A percentile compares a stretch with the other conserved stretches of the same genome.
Evolutionary conservation across 2,113 vertebrate species (phyloP).

Genomic region (Serilophus lunatus): DNA sequence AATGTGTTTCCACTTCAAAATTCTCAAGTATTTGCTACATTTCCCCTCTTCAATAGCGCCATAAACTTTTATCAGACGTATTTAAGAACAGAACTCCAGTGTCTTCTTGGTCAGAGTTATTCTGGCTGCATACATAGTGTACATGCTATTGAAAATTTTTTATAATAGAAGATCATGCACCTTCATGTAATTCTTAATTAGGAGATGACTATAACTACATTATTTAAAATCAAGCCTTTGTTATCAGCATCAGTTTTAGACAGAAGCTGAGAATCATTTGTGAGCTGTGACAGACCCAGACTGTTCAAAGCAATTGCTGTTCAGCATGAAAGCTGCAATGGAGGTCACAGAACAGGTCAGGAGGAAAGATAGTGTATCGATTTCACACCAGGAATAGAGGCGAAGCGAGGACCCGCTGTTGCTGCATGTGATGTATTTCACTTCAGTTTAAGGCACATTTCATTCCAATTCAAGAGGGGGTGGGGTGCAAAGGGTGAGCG

Average conservation of each 20-base stretch:
- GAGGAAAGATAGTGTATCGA: slow-evolving; percentile 92
- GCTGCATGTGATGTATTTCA: slow-evolving; percentile 82
- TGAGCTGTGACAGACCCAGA: slow-evolving; percentile 81
- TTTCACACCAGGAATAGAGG: slow-evolving; percentile 86
- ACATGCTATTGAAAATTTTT: slow-evolving; percentile 64
- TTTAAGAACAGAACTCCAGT: neutral
- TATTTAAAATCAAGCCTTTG: slow-evolving; percentile 78
- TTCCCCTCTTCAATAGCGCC: neutral
- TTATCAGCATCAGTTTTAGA: slow-evolving; percentile 81
- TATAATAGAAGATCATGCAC: slow-evolving; percentile 76
- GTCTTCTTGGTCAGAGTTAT: neutral
- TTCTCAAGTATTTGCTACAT: neutral
- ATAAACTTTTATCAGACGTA: slow-evolving; percentile 30
- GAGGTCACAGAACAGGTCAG: slow-evolving; percentile 87
- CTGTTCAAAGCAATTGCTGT: slow-evolving; percentile 90
- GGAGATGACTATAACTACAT: slow-evolving; percentile 76
- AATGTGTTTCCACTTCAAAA: neutral
- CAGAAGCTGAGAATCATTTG: slow-evolving; percentile 77
- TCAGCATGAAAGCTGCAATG: slow-evolving; percentile 86
- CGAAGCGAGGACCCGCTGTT: slow-evolving; percentile 73
- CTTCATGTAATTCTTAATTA: slow-evolving; percentile 85
- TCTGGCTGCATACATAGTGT: slow-evolving; percentile 5
- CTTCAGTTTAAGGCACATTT: slow-evolving; percentile 84
- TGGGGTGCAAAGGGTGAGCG: slow-evolving; percentile 79
- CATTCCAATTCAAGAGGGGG: slow-evolving; percentile 82